Conservation (phyloP, 2,888 invertebrate genomes). For the Dryococelus australis region DNA sequence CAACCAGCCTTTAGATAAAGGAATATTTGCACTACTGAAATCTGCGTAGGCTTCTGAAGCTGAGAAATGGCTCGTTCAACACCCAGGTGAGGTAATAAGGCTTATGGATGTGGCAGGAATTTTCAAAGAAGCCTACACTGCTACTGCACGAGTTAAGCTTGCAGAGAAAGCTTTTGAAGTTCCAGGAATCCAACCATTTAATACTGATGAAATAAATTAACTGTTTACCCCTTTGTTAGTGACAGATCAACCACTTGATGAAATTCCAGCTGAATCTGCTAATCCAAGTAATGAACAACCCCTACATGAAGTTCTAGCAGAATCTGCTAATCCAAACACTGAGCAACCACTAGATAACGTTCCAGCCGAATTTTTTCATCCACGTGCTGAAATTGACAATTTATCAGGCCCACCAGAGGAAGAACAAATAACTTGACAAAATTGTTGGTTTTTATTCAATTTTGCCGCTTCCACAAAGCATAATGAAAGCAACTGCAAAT, state of each 20-base stretch:
- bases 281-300: neutral
- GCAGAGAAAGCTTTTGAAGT: neutral
- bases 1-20: constrained; percentile 43
- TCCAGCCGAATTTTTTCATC: too few relatives aligned
- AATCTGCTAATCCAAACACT: neutral
- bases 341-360: too few relatives aligned
- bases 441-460: neutral
- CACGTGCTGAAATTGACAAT: neutral
- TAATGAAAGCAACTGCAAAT: neutral
- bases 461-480: neutral
- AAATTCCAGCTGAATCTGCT: neutral
- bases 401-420: neutral
- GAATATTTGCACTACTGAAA: neutral
- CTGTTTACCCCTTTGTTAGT: neutral
- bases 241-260: neutral
- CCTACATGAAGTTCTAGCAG: neutral
- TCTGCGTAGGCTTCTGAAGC: neutral
- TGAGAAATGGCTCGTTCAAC: neutral
- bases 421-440: neutral
- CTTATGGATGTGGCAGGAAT: neutral
- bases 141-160: neutral
- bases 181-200: neutral
- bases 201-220: neutral
- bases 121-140: too few relatives aligned
- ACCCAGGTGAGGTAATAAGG: neutral